Percentiles rank a stretch among this genome's conserved stretches.
Conservation (phyloP, 2,888 invertebrate species). For the Myopa tessellatipennis region DNA sequence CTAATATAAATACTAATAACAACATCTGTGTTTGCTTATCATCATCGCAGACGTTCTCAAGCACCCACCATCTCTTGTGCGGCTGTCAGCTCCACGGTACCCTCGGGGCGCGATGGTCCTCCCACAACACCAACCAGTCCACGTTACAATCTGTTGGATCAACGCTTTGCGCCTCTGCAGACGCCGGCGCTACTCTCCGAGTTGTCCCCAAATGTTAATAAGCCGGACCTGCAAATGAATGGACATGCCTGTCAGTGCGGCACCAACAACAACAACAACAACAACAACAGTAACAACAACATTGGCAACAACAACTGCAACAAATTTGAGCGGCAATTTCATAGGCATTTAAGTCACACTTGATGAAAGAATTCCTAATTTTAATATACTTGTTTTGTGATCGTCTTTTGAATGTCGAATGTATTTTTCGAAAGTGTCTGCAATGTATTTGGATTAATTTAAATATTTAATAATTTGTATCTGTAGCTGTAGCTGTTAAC, state of each 20-base stretch:
- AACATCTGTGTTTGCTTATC: slow-evolving; percentile 1
- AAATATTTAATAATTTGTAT: slow-evolving; percentile 14
- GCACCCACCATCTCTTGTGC: slow-evolving; percentile 47
- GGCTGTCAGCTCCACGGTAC: slow-evolving; percentile 43
- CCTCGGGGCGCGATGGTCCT: slow-evolving; percentile 34
- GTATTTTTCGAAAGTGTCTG: too few relatives aligned
- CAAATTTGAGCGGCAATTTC: background rate
- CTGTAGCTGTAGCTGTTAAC: slow-evolving; percentile 26
- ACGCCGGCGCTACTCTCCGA: slow-evolving; percentile 51
- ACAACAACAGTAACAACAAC: background rate
- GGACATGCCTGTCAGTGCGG: slow-evolving; percentile 38
- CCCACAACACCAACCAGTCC: slow-evolving; percentile 34
- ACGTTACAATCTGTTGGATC: slow-evolving; percentile 47
- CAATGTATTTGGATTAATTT: slow-evolving; percentile 1
- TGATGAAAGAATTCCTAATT: background rate
- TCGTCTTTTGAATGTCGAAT: too few relatives aligned
- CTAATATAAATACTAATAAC: too few relatives aligned
- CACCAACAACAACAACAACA: slow-evolving; percentile 21
- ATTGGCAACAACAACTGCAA: too few relatives aligned
- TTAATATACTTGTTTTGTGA: background rate
- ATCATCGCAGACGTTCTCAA: slow-evolving; percentile 46
- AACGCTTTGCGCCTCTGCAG: slow-evolving; percentile 49
- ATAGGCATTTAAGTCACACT: slow-evolving; percentile 36
- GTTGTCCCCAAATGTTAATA: background rate
- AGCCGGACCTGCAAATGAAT: slow-evolving; percentile 28